These are phyloP conservation scores for Brachymystax lenok DNA, from an alignment of 2,797 vertebrate species.

Conservation along the genomic window DNA sequence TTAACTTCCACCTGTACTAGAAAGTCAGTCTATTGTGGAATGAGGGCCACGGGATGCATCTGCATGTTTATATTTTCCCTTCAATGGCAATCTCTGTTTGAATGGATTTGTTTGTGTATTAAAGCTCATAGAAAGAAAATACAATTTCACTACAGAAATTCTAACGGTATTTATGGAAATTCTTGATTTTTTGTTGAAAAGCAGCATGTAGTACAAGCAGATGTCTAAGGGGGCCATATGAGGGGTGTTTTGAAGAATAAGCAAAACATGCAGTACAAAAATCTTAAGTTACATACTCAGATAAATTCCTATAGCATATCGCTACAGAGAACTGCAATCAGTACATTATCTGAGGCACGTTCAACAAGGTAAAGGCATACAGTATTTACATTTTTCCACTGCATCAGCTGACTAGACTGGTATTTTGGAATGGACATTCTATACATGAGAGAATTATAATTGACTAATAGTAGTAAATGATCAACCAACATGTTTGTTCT, in stretches of 20 bases:
- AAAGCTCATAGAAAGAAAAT: no score
- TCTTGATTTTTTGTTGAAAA: constrained; percentile 21
- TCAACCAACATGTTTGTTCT: background rate
- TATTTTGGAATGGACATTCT: background rate
- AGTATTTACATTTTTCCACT: background rate
- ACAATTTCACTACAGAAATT: background rate
- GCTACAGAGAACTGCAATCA: background rate
- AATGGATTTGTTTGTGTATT: background rate
- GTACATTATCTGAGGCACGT: constrained; percentile 10
- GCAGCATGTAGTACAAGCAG: background rate
- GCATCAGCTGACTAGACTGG: background rate
- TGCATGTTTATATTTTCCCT: background rate
- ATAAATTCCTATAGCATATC: background rate
- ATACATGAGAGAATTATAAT: background rate
- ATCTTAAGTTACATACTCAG: constrained; percentile 26
- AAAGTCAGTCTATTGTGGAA: background rate
- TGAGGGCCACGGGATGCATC: background rate
- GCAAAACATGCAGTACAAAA: constrained; percentile 48
- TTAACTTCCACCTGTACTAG: background rate
- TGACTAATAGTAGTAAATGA: no score
- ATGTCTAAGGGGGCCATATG: background rate
- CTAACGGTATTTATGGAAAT: constrained; percentile 9
- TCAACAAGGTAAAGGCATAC: constrained; percentile 18
- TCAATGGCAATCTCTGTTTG: background rate
- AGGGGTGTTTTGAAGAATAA: constrained; percentile 6